Percentiles rank a stretch among this genome's conserved stretches.
These are phyloP conservation scores for Anser cygnoides DNA, from an alignment of 2,113 vertebrate genomes.

Conservation along the genomic window DNA sequence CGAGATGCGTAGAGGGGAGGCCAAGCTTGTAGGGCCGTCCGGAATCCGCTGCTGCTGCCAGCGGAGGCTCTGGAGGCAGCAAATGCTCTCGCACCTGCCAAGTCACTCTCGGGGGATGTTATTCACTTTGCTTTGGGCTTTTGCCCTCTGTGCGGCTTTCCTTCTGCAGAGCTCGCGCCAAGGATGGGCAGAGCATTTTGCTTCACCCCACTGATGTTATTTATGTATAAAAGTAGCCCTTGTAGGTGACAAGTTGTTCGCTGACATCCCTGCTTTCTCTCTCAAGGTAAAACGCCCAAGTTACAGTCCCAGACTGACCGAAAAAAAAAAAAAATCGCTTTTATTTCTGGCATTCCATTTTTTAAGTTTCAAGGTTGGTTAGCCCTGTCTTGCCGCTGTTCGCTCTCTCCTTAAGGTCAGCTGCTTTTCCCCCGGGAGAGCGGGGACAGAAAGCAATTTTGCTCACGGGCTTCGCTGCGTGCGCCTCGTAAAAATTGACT, in stretches of 20 bases:
- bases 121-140: neutral
- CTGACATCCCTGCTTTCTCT: neutral
- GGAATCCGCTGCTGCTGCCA: neutral
- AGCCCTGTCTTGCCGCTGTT: neutral
- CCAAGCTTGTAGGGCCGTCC: neutral
- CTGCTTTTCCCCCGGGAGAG: neutral
- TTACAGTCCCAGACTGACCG: neutral
- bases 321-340: rapidly evolving
- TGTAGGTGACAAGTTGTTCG: neutral
- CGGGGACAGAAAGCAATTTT: neutral
- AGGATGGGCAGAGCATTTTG: neutral
- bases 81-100: constrained; percentile 19
- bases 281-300: rapidly evolving
- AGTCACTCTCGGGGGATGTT: neutral
- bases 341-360: neutral
- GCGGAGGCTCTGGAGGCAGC: neutral
- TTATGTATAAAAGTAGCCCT: rapidly evolving
- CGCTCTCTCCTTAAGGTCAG: neutral
- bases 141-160: neutral
- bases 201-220: neutral
- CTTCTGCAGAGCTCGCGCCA: neutral
- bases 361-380: neutral
- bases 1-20: neutral
- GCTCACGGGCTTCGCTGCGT: neutral
- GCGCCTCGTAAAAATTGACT: neutral